phyloP scores from a whole-genome alignment of 2,888 invertebrate genomes.

The Vanessa cardui region DNA sequence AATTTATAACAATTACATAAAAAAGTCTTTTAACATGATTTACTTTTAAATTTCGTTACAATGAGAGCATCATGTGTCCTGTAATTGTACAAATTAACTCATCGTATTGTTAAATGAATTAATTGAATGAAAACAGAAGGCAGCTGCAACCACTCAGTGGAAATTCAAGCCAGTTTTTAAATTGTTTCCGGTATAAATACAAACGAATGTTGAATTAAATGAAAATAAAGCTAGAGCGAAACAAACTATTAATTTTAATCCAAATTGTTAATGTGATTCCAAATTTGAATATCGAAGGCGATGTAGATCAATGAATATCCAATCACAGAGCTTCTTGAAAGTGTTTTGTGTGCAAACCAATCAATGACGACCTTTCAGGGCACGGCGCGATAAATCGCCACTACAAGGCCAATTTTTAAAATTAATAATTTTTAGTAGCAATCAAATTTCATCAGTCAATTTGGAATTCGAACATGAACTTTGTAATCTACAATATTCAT shows the following conservation, averaged over 20 bases:
- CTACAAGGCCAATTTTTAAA: neutral
- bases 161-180: conserved; percentile 5
- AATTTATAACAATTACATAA: too few species aligned
- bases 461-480: too few species aligned
- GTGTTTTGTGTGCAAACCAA: neutral
- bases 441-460: too few species aligned
- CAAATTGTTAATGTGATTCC: neutral
- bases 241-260: neutral
- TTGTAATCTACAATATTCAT: too few species aligned
- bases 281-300: neutral
- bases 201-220: neutral
- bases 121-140: conserved; percentile 21
- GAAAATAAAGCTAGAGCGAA: conserved; percentile 1
- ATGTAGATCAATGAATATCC: neutral
- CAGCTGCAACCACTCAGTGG: conserved; percentile 2
- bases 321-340: neutral
- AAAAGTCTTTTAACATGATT: too few species aligned
- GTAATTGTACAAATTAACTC: conserved; percentile 17
- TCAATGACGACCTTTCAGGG: neutral
- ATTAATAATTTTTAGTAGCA: too few species aligned
- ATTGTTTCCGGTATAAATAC: conserved; percentile 1
- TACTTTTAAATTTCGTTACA: neutral
- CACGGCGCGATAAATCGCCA: neutral
- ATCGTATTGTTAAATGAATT: conserved; percentile 10
- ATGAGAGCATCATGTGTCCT: neutral